A percentile compares a stretch with the other conserved stretches of the same genome.
Conservation (phyloP, 2,888 invertebrate genomes). For the Pammene fasciana region DNA sequence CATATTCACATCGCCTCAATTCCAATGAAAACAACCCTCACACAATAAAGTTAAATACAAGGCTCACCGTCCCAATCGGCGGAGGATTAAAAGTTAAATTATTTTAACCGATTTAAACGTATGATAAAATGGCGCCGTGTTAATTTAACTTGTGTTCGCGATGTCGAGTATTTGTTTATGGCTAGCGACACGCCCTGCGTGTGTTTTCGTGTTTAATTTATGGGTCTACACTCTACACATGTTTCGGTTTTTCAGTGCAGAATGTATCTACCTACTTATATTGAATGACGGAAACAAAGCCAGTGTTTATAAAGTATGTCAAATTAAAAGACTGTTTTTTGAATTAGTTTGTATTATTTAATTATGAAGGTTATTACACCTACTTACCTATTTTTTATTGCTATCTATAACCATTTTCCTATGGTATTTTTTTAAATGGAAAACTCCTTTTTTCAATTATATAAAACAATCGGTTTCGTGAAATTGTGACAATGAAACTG, state of each 20-base stretch:
- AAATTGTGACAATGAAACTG: no score
- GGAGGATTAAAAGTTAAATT: constrained; percentile 72
- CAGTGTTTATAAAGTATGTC: no score
- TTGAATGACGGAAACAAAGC: no score
- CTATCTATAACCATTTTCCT: no score
- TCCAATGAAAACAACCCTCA: constrained; percentile 15
- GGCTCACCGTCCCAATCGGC: constrained; percentile 32
- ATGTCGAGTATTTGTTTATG: constrained; percentile 44
- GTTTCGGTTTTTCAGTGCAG: background rate
- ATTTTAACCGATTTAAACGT: constrained; percentile 72
- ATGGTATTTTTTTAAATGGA: no score
- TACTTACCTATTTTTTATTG: no score
- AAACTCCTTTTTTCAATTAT: no score
- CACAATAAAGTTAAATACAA: constrained; percentile 26
- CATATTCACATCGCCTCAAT: background rate
- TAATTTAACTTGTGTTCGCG: constrained; percentile 68
- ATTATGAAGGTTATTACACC: no score
- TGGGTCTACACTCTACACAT: background rate
- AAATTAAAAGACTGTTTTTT: no score
- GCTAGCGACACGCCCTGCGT: constrained; percentile 31
- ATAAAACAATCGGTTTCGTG: no score
- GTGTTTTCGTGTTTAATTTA: constrained; percentile 26
- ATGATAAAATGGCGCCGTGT: constrained; percentile 64
- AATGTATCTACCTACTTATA: no score
- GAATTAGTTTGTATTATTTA: no score